Base-by-base conservation (phyloP, 2,113 vertebrate species). In the western clawed frog (Xenopus tropicalis) region DNA sequence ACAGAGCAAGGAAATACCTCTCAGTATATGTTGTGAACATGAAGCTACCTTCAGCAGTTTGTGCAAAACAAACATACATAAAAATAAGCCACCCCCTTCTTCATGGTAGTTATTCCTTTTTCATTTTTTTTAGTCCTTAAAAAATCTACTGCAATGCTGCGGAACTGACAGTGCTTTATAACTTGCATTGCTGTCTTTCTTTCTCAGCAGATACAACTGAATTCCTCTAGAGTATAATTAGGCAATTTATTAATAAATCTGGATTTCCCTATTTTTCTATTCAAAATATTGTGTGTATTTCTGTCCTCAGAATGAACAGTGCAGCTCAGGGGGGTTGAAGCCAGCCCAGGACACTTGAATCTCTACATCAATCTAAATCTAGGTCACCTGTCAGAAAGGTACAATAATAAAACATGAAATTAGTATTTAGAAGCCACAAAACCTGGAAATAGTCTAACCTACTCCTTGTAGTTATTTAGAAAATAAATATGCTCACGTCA, bases 331-430 rank as follows among this genome's bases (percentile, higher is more conserved):
- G n/a, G 56, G 61, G 21, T 64, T 65, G 20, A 48, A 68, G 48
- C 46, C 48, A 37, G 48, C 61, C 70, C 61, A 56, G 61, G 51
- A 72, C 61, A 22, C 24, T 43, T 52, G 17, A 10, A 51, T 23
- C 11, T 22, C 29, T 51, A 20, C 70, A 24, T 72, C 70, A 19
- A 24, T 29, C 51, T n/a, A 42, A 72, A 72, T 57, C 70, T 72
- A 65, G 70, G 70, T 72, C 70, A 72, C 61, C 70, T 65, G 70
- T 65, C 70, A 64, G 25, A 65, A 56, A 56, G n/a, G 22, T 51
- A 24, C 70, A 65, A 72, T 43, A 65, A 65, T 65, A 65, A 65
- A 57, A 14, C 70, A 61, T 57, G 64, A 48, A 65, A 65, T 65
- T 72, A 72, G 61, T 65, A 57, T 65, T 72, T 65, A 10, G 48